These are phyloP conservation scores for Idaea biselata DNA, from an alignment of 2,888 invertebrate species.

Conservation along the genomic window DNA sequence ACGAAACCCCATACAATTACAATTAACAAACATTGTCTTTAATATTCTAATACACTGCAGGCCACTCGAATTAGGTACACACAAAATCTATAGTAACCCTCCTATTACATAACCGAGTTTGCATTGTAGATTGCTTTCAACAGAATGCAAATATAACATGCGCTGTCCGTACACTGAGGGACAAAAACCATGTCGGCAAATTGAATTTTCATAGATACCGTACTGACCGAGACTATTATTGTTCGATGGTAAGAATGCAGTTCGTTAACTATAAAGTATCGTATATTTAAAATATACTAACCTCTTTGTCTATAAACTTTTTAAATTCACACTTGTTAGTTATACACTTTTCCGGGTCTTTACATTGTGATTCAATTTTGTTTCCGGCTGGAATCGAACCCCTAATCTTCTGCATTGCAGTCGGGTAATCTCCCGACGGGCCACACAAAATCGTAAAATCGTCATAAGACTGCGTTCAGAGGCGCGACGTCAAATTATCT, in stretches of 20 bases:
- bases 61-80: slow-evolving; percentile 24
- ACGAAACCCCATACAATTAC: background rate
- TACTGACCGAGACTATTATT: slow-evolving; percentile 16
- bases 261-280: background rate
- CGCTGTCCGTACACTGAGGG: slow-evolving; percentile 44
- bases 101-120: slow-evolving; percentile 63
- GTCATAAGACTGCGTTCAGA: too few species aligned
- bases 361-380: too few species aligned
- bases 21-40: slow-evolving; percentile 7
- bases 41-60: slow-evolving; percentile 24
- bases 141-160: slow-evolving; percentile 66
- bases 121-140: slow-evolving; percentile 71
- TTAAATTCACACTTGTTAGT: too few species aligned
- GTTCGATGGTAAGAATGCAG: background rate
- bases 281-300: background rate
- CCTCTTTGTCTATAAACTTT: background rate
- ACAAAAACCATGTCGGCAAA: slow-evolving; percentile 63
- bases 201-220: slow-evolving; percentile 70
- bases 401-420: too few species aligned
- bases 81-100: slow-evolving; percentile 29
- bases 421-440: too few species aligned
- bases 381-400: too few species aligned
- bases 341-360: too few species aligned
- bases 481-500: too few species aligned
- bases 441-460: too few species aligned